Evolutionary conservation across 2,888 invertebrate genomes (phyloP).

Genomic region (Sthenelais limicola): DNA sequence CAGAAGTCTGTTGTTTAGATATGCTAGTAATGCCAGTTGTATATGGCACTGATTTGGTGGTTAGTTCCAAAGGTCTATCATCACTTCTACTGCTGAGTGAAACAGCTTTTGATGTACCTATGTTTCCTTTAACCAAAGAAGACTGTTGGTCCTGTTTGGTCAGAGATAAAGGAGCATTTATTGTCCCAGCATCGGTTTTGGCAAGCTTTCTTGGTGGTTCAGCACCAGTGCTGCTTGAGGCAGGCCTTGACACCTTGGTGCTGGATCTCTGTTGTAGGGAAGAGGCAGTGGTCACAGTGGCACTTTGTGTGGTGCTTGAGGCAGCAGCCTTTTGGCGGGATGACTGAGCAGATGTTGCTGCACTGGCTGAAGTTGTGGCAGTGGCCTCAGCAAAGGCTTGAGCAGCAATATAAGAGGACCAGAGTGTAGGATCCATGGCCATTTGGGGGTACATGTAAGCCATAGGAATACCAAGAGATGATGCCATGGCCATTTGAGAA

Average conservation of each 20-base stretch:
- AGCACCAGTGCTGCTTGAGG: not conserved
- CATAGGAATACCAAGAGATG: conserved; percentile 12
- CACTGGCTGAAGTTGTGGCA: not conserved
- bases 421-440: not conserved
- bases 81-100: too few species aligned
- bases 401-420: conserved; percentile 23
- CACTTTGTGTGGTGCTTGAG: not conserved
- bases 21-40: too few species aligned
- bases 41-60: not conserved
- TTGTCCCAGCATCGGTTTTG: not conserved
- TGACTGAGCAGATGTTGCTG: too few species aligned
- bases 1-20: too few species aligned
- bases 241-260: not conserved
- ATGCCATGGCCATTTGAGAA: conserved; percentile 9
- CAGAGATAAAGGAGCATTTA: too few species aligned
- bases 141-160: too few species aligned
- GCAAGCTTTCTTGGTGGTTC: conserved; percentile 22
- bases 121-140: too few species aligned
- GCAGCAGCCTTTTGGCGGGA: too few species aligned
- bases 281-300: not conserved
- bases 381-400: conserved; percentile 1
- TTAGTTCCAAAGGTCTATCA: conserved; percentile 4
- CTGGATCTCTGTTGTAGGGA: conserved; percentile 9
- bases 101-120: too few species aligned
- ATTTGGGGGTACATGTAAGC: conserved; percentile 1